phyloP scores from a whole-genome alignment of 2,113 vertebrate genomes.

The Aramus guarauna region DNA sequence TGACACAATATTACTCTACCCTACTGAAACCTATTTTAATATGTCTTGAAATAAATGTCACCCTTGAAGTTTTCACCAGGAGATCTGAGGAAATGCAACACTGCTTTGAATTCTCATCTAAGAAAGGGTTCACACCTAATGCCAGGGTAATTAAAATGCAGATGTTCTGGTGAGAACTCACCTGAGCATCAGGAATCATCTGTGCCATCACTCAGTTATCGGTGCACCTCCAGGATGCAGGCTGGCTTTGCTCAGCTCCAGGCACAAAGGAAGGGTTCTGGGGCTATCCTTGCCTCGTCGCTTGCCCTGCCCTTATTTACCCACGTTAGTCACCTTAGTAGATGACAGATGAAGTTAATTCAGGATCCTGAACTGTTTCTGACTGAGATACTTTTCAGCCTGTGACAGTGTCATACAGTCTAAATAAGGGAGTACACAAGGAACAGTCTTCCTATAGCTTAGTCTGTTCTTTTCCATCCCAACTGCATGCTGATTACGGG shows the following conservation, averaged over 20 bases:
- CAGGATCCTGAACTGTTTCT: not conserved
- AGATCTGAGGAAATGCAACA: not conserved
- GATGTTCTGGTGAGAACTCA: not conserved
- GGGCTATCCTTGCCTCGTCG: not conserved
- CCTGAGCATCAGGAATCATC: not conserved
- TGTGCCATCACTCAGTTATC: not conserved
- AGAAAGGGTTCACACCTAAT: not conserved
- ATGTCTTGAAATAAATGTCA: constrained; percentile 23
- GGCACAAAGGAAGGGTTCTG: not conserved
- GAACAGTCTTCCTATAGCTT: not conserved
- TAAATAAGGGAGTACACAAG: not conserved
- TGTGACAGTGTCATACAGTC: not conserved
- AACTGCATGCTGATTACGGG: not conserved
- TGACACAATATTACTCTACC: constrained; percentile 45
- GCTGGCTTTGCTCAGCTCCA: not conserved
- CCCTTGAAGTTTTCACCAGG: not conserved
- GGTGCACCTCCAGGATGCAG: not conserved
- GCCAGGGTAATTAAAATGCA: accelerated
- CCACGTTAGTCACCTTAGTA: accelerated
- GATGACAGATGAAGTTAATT: accelerated
- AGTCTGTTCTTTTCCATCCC: not conserved
- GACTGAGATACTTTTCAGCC: not conserved
- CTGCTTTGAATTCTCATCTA: not conserved
- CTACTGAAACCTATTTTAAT: not conserved
- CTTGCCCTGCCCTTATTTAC: not conserved